phyloP scores from a whole-genome alignment of 2,797 vertebrate species.

The Trichosurus vulpecula region DNA sequence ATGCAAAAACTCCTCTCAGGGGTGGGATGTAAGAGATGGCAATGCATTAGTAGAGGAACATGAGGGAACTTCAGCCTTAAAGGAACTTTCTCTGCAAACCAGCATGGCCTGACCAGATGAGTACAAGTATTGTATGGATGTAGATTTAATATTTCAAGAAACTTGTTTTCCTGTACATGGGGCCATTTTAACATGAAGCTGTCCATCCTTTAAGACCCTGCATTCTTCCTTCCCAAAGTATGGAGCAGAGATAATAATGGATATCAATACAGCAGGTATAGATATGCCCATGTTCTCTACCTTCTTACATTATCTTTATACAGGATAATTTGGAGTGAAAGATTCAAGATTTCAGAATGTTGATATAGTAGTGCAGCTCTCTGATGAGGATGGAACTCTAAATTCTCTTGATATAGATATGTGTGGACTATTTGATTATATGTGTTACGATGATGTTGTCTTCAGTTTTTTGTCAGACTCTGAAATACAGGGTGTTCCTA shows the following conservation, averaged over 20 bases:
- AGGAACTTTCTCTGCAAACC: constrained; percentile 97
- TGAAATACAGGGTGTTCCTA: no score
- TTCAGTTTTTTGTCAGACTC: constrained; percentile 97
- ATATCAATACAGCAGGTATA: constrained; percentile 96
- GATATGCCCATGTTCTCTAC: constrained; percentile 99
- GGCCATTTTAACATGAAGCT: constrained; percentile 94
- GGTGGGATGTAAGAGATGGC: constrained; percentile 97
- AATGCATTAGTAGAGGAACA: constrained; percentile 98
- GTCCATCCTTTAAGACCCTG: constrained; percentile 97
- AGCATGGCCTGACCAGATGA: constrained; percentile 95
- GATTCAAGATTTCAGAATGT: constrained; percentile 96
- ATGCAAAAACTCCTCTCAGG: constrained; percentile 97
- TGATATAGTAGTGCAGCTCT: constrained; percentile 95
- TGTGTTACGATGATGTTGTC: constrained; percentile 98
- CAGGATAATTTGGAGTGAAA: constrained; percentile 95
- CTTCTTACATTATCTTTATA: constrained; percentile 97
- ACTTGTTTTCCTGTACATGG: constrained; percentile 98
- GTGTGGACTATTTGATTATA: constrained; percentile 96
- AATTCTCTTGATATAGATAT: constrained; percentile 98
- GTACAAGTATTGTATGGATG: constrained; percentile 99
- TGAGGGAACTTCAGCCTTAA: constrained; percentile 97
- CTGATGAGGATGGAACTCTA: constrained; percentile 98
- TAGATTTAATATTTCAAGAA: constrained; percentile 99
- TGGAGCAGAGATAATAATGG: constrained; percentile 97
- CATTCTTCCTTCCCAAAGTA: constrained; percentile 96